Evolutionary conservation across 2,888 invertebrate genomes (phyloP).

Genomic region (Oeneis ivallda): DNA sequence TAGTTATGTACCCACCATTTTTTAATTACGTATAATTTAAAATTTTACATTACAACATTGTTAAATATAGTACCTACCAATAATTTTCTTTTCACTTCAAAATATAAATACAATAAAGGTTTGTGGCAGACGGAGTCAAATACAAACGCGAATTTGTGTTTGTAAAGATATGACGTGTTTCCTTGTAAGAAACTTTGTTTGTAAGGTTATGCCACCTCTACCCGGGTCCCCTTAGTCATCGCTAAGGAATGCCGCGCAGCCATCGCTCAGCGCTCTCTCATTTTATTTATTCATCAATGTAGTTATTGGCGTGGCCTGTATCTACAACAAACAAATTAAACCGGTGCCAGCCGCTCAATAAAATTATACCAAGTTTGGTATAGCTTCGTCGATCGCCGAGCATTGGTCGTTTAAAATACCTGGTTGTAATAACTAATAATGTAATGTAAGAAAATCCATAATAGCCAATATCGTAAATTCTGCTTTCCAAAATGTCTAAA

Average conservation of each 20-base stretch:
- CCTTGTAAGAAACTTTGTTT: conserved; percentile 22
- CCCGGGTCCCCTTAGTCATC: conserved; percentile 33
- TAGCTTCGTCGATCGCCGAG: neutral
- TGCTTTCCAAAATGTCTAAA: no score
- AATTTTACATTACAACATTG: no score
- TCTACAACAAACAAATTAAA: conserved; percentile 23
- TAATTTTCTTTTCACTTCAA: neutral
- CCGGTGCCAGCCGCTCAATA: conserved; percentile 8
- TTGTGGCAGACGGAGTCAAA: neutral
- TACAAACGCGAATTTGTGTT: neutral
- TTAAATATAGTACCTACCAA: no score
- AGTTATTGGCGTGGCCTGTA: conserved; percentile 27
- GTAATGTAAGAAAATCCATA: no score
- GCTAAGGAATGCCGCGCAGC: conserved; percentile 40
- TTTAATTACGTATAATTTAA: no score
- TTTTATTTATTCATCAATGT: conserved; percentile 36
- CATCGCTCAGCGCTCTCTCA: conserved; percentile 33
- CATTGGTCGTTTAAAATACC: neutral
- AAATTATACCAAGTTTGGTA: neutral
- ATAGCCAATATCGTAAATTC: no score
- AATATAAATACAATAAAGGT: neutral
- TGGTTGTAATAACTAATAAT: no score
- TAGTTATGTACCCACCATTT: no score
- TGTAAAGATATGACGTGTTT: conserved; percentile 9
- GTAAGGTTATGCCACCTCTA: conserved; percentile 22